Evolutionary conservation across 2,797 vertebrate genomes (phyloP).

Genomic region (Syngnathus rostellatus): DNA sequence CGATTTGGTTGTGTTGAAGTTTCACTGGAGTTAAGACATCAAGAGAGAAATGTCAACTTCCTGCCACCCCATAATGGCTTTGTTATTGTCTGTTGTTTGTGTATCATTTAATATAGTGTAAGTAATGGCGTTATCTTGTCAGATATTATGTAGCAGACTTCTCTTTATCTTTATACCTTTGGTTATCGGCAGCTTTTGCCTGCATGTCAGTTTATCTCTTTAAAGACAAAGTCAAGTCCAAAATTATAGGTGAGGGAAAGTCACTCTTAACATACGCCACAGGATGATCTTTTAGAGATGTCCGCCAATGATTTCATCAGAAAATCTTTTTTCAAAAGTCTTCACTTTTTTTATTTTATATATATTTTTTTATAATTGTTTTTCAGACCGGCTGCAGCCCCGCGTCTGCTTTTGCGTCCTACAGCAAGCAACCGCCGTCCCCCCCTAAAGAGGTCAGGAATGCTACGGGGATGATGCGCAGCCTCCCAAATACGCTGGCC

Average conservation of each 20-base stretch:
- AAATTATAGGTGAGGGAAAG: no score
- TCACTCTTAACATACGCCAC: no score
- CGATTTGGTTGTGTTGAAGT: background rate
- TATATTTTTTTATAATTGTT: background rate
- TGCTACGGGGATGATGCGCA: slow-evolving; percentile 44
- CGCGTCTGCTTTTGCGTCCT: slow-evolving; percentile 78
- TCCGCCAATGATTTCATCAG: no score
- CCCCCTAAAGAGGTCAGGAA: slow-evolving; percentile 48
- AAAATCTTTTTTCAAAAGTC: background rate
- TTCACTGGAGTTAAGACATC: background rate
- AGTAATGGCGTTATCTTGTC: background rate
- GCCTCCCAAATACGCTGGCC: slow-evolving; percentile 50
- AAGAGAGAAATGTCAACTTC: background rate
- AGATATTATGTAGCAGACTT: background rate
- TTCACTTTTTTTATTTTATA: no score
- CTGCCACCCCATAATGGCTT: background rate
- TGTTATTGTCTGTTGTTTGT: background rate
- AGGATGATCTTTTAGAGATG: no score
- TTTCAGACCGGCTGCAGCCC: slow-evolving; percentile 88
- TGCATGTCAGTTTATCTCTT: background rate
- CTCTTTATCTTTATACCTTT: background rate
- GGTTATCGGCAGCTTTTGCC: background rate
- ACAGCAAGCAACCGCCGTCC: slow-evolving; percentile 74
- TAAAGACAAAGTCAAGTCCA: no score
- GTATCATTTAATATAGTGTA: background rate